Evolutionary conservation across 2,797 vertebrate species (phyloP).

Genomic region (Meriones psammophilus): DNA sequence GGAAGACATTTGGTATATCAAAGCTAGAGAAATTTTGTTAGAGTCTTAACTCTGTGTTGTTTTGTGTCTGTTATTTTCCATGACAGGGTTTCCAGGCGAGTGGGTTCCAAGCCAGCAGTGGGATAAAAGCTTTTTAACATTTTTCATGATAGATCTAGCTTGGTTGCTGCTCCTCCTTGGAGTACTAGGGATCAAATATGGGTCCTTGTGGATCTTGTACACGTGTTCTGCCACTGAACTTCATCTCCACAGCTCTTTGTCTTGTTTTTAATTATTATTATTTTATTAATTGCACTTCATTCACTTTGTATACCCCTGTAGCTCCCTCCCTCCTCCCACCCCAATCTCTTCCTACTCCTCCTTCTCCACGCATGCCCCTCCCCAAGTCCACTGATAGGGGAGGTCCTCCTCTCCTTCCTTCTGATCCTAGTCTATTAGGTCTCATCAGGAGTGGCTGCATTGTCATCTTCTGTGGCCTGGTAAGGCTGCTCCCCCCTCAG

Average conservation of each 20-base stretch:
- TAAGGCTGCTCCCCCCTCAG: too few species aligned
- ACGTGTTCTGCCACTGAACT: background rate
- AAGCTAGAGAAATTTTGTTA: conserved; percentile 43
- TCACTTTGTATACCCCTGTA: too few species aligned
- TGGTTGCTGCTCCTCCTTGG: background rate
- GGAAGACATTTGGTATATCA: background rate
- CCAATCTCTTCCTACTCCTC: too few species aligned
- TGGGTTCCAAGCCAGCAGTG: background rate
- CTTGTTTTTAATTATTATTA: too few species aligned
- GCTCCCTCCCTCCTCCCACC: too few species aligned
- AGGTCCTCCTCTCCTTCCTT: too few species aligned
- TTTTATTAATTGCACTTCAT: too few species aligned
- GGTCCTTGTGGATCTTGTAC: background rate
- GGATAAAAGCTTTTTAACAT: background rate
- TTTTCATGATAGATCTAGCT: background rate
- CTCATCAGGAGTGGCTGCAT: too few species aligned
- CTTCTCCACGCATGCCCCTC: too few species aligned
- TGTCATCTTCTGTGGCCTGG: too few species aligned
- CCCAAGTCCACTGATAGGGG: too few species aligned
- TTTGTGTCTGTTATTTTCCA: conserved; percentile 35
- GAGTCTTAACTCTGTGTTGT: background rate
- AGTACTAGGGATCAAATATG: background rate
- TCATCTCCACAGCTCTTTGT: background rate
- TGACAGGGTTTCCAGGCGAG: background rate
- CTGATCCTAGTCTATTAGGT: too few species aligned